These are phyloP conservation scores for Actinemys pallida DNA, from an alignment of 2,113 vertebrate species.

Conservation along the genomic window DNA sequence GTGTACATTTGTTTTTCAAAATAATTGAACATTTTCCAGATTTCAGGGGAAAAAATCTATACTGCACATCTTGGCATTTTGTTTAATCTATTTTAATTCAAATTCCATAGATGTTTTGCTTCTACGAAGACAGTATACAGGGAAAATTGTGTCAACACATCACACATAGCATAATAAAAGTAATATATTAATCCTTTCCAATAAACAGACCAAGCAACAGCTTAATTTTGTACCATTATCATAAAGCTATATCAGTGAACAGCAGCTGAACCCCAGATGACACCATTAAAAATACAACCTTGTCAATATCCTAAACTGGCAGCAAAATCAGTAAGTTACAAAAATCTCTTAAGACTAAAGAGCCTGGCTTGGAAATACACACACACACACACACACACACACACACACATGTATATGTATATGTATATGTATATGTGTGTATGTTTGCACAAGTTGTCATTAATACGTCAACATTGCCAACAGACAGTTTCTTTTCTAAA, in stretches of 20 bases:
- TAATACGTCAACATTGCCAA: not conserved
- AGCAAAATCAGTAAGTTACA: not conserved
- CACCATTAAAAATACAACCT: not conserved
- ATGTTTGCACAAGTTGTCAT: not conserved
- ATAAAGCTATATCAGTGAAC: conserved; percentile 66
- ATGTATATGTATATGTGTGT: no score
- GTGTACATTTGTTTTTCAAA: not conserved
- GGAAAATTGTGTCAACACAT: conserved; percentile 63
- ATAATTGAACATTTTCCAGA: conserved; percentile 21
- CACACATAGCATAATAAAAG: conserved; percentile 60
- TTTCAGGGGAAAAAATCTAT: conserved; percentile 6
- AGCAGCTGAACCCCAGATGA: conserved; percentile 66
- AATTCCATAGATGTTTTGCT: conserved; percentile 59
- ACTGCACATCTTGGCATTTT: conserved; percentile 52
- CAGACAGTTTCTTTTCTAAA: not conserved
- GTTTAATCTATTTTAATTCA: conserved; percentile 72
- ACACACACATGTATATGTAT: no score
- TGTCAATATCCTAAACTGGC: not conserved
- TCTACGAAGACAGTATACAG: conserved; percentile 57
- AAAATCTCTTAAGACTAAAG: not conserved
- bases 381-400: no score
- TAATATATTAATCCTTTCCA: not conserved
- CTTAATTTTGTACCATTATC: conserved; percentile 36
- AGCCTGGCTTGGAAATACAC: not conserved
- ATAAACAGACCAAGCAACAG: conserved; percentile 54